Evolutionary conservation across 2,888 invertebrate genomes (phyloP).

Genomic region (Brachypalpus laphriformis): DNA sequence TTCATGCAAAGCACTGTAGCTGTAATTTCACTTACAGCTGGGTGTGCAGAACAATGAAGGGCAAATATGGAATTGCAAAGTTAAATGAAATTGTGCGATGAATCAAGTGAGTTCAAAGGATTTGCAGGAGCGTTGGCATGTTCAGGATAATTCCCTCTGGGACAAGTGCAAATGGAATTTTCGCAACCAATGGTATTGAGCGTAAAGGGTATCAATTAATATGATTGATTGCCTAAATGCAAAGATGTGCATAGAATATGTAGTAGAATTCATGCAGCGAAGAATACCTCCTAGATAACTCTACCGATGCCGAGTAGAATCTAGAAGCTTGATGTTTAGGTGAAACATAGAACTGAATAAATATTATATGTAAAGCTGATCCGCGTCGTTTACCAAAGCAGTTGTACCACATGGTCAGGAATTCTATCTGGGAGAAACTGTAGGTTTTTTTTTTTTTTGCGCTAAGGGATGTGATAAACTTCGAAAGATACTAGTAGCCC

Average conservation of each 20-base stretch:
- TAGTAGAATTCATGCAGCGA: neutral
- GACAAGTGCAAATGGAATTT: neutral
- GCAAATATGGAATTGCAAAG: conserved; percentile 30
- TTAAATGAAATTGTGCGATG: conserved; percentile 50
- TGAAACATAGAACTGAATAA: too few species aligned
- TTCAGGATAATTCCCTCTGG: neutral
- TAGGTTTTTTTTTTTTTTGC: too few species aligned
- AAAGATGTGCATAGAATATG: neutral
- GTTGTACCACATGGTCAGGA: too few species aligned
- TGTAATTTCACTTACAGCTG: conserved; percentile 37
- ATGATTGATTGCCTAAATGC: neutral
- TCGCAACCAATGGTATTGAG: neutral
- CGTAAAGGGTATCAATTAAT: neutral
- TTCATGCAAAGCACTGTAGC: conserved; percentile 35
- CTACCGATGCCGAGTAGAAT: too few species aligned
- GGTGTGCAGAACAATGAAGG: conserved; percentile 33
- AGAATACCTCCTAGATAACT: neutral
- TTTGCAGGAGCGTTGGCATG: conserved; percentile 1
- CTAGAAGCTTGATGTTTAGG: too few species aligned
- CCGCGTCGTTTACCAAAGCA: too few species aligned
- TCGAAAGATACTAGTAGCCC: too few species aligned
- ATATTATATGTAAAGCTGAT: too few species aligned
- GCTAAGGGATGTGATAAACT: too few species aligned
- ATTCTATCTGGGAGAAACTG: too few species aligned
- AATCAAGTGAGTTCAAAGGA: conserved; percentile 55